Base-by-base conservation (phyloP, 2,113 vertebrate genomes). In the Indicator maculatus region DNA sequence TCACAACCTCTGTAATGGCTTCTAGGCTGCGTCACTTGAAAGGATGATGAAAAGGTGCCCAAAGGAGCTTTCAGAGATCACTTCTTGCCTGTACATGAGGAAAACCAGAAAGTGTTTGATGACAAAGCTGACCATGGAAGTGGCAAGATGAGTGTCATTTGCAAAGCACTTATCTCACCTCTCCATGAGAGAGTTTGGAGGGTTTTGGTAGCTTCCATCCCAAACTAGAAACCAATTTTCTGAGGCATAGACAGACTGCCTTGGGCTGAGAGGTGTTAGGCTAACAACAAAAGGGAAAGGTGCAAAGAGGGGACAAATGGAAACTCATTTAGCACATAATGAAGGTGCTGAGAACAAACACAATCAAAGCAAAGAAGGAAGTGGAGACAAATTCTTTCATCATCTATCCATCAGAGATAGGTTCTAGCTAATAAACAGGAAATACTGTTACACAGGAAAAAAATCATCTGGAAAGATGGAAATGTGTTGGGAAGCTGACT, bases 241-340 rank as follows among this genome's bases (percentile, higher is more conserved):
- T 36, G 74, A 90, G 81, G 73, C 58, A 92, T 69, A 94, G 66
- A 55, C 80, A 65, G 65, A 33, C 69, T 67, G 80, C 41, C 65
- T 71, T 76, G 39, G 86, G 66, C 83, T 90, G 74, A n/a, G 66
- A 95, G 71, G 96, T 93, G 95, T 96, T 95, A 95, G 80, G 92
- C 83, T 79, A 89, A 92, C 91, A 94, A 96, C 95, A 96, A 96
- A 96, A 95, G 96, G 94, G 94, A 95, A 94, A 93, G 93, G 94
- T 90, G 96, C 92, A 94, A 96, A 95, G 86, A 95, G 44, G 66
- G 93, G 90, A 96, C 96, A 96, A 96, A 96, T 82, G 96, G 94
- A 95, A 95, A 92, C 89, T 96, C 89, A 50, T 92, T 96, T 96
- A 96, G 67, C 93, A 90, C 88, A 7, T 84, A 96, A 95, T 58